Evolutionary conservation across 2,888 invertebrate species (phyloP).

Genomic region (Leucoptera coffeella): DNA sequence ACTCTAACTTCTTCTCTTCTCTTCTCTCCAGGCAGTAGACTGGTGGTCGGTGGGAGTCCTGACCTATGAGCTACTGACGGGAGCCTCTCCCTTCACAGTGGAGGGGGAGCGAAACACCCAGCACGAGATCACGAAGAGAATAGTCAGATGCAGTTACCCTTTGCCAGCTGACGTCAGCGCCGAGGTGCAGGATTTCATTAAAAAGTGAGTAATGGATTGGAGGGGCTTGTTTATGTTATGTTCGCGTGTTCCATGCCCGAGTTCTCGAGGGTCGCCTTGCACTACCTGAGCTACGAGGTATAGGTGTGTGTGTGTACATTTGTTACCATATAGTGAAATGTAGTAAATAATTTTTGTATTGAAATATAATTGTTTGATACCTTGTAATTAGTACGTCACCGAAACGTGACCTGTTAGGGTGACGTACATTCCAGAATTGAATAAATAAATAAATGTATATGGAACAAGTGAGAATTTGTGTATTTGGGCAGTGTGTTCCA

Average conservation of each 20-base stretch:
- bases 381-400: too few relatives aligned
- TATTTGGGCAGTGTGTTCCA: too few relatives aligned
- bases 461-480: too few relatives aligned
- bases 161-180: slow-evolving; percentile 78
- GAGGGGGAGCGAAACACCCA: slow-evolving; percentile 92
- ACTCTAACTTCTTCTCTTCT: too few relatives aligned
- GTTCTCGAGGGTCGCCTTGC: slow-evolving; percentile 1
- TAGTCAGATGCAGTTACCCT: slow-evolving; percentile 82
- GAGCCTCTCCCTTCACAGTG: slow-evolving; percentile 95
- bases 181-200: slow-evolving; percentile 60
- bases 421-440: too few relatives aligned
- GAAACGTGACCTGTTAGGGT: too few relatives aligned
- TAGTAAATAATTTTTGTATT: too few relatives aligned
- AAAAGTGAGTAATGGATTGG: slow-evolving; percentile 19
- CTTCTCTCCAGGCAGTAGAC: slow-evolving; percentile 77
- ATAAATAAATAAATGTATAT: too few relatives aligned
- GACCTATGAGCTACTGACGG: slow-evolving; percentile 92
- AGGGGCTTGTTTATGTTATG: neutral
- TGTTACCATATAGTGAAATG: too few relatives aligned
- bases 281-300: too few relatives aligned
- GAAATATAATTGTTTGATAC: too few relatives aligned
- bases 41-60: slow-evolving; percentile 99
- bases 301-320: too few relatives aligned
- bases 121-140: slow-evolving; percentile 88
- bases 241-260: neutral